These are phyloP conservation scores for Vipera latastei DNA, from an alignment of 2,797 vertebrate genomes.

Conservation along the genomic window DNA sequence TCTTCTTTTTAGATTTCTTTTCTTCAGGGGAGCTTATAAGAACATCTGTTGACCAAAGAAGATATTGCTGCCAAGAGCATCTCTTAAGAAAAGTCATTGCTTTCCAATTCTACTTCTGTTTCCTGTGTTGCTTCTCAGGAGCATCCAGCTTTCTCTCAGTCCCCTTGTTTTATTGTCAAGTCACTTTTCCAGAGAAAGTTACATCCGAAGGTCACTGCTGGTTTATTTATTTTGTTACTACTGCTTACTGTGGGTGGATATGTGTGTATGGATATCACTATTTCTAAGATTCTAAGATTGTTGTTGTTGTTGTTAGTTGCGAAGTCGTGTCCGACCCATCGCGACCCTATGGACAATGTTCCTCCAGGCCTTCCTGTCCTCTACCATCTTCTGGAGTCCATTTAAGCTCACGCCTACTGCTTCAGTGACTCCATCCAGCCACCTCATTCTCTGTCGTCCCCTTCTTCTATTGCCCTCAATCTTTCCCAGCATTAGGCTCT, in stretches of 20 bases:
- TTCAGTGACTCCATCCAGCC: too few relatives aligned
- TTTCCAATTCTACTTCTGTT: constrained; percentile 5
- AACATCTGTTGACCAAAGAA: constrained; percentile 50
- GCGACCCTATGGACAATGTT: too few relatives aligned
- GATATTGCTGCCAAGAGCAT: constrained; percentile 31
- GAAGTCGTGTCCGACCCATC: too few relatives aligned
- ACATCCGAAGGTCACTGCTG: not conserved
- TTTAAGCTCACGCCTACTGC: too few relatives aligned
- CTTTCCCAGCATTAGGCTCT: too few relatives aligned
- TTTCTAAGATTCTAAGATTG: not conserved
- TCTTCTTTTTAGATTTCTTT: constrained; percentile 21
- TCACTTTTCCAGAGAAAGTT: not conserved
- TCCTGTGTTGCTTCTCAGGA: not conserved
- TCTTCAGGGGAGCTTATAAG: constrained; percentile 33
- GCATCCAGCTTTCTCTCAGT: not conserved
- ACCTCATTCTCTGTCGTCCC: too few relatives aligned
- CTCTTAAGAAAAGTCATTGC: constrained; percentile 20
- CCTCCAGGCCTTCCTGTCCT: too few relatives aligned
- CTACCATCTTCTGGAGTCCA: too few relatives aligned
- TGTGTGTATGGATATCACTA: not conserved
- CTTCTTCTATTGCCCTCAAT: too few relatives aligned
- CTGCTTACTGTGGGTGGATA: not conserved
- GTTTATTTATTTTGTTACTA: not conserved
- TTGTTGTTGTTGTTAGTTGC: too few relatives aligned
- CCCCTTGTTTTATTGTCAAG: not conserved